A percentile compares a stretch with the other conserved stretches of the same genome.
Conservation (phyloP, 2,888 invertebrate genomes). For the Aphodius granarius region DNA sequence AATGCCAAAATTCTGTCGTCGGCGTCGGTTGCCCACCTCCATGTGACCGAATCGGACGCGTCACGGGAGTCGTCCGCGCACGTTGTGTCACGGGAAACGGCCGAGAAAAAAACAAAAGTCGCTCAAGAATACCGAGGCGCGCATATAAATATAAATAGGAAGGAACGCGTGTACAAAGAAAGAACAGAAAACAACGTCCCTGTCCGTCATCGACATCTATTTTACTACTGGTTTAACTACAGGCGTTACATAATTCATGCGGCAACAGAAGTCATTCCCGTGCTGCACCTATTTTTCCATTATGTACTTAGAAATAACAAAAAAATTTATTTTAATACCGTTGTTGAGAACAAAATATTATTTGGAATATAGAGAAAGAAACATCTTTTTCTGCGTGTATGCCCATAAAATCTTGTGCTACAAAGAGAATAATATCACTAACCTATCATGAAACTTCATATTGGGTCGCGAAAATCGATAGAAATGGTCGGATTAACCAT, state of each 20-base stretch:
- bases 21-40: not conserved
- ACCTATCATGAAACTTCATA: not conserved
- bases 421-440: too few relatives aligned
- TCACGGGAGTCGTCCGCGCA: not conserved
- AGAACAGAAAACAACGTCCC: slow-evolving; percentile 12
- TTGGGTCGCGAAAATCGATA: not conserved
- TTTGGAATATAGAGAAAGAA: too few relatives aligned
- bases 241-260: slow-evolving; percentile 23
- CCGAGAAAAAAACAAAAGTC: not conserved
- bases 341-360: too few relatives aligned
- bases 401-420: too few relatives aligned
- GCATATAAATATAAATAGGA: slow-evolving; percentile 8
- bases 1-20: not conserved
- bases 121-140: not conserved
- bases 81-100: not conserved
- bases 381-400: too few relatives aligned
- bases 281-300: too few relatives aligned
- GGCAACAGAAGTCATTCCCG: not conserved
- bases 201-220: slow-evolving; percentile 24
- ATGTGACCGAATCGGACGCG: not conserved
- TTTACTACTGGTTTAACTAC: slow-evolving; percentile 19
- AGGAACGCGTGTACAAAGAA: slow-evolving; percentile 15
- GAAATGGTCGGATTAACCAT: not conserved
- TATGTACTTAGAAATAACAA: too few relatives aligned
- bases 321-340: too few relatives aligned